Conservation (phyloP, 2,888 invertebrate species). For the Sarcophaga subvicina region DNA sequence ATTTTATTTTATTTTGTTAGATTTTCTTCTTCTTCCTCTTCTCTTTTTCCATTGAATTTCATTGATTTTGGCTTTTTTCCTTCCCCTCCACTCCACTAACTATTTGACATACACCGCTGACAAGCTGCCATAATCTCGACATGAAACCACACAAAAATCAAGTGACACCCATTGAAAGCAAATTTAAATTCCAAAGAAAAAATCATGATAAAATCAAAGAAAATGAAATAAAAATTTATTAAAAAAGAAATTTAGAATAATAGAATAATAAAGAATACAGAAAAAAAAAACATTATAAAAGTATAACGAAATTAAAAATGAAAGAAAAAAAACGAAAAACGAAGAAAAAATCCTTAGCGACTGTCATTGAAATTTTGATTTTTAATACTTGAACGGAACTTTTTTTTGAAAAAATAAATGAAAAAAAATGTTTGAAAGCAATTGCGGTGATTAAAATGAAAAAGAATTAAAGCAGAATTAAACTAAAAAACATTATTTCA, state of each 20-base stretch:
- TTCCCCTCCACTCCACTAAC: neutral
- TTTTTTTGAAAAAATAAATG: no score
- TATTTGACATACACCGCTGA: neutral
- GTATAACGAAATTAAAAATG: no score
- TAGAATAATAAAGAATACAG: neutral
- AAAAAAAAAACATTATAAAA: neutral
- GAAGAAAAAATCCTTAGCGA: no score
- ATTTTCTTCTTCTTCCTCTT: no score
- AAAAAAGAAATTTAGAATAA: neutral
- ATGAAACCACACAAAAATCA: slow-evolving; percentile 59
- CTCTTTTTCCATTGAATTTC: neutral
- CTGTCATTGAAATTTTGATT: no score
- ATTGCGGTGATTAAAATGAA: no score
- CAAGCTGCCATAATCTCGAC: slow-evolving; percentile 40
- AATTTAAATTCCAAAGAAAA: slow-evolving; percentile 7
- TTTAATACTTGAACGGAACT: no score
- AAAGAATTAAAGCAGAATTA: no score
- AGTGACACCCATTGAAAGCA: slow-evolving; percentile 51
- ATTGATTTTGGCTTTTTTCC: slow-evolving; percentile 1
- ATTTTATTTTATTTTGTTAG: no score
- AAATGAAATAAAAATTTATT: slow-evolving; percentile 36
- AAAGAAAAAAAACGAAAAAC: no score
- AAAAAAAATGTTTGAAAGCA: no score
- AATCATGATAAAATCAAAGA: slow-evolving; percentile 38
- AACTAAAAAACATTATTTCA: no score